phyloP scores from a whole-genome alignment of 2,797 vertebrate species.

The Acanthopagrus latus region DNA sequence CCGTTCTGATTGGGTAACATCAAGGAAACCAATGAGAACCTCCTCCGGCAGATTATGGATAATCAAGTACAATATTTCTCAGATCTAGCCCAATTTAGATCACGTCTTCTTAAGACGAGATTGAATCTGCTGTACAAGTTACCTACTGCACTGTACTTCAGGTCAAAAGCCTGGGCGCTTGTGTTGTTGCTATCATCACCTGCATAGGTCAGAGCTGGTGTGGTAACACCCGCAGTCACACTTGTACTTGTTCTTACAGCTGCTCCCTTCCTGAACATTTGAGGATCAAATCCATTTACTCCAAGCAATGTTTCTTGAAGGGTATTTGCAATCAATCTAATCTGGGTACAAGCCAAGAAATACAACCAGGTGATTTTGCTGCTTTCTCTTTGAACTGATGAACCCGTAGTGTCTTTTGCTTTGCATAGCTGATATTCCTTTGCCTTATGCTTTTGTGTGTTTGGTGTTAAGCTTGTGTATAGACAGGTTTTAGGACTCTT shows the following conservation, averaged over 20 bases:
- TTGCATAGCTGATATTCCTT: slow-evolving; percentile 5
- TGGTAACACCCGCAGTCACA: slow-evolving; percentile 49
- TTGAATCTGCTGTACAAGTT: slow-evolving; percentile 17
- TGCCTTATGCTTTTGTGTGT: slow-evolving; percentile 4
- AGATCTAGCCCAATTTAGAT: background rate
- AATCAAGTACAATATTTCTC: slow-evolving; percentile 5
- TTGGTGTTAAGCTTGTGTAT: slow-evolving; percentile 34
- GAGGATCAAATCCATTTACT: slow-evolving; percentile 48
- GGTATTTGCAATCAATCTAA: slow-evolving; percentile 3
- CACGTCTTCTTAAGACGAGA: slow-evolving; percentile 14
- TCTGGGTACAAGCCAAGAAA: slow-evolving; percentile 7
- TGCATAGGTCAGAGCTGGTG: slow-evolving; percentile 35
- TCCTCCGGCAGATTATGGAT: slow-evolving; percentile 4
- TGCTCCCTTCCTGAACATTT: slow-evolving; percentile 32
- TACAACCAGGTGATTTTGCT: slow-evolving; percentile 24
- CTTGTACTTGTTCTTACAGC: slow-evolving; percentile 25
- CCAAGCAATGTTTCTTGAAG: slow-evolving; percentile 24
- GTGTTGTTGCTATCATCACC: slow-evolving; percentile 43
- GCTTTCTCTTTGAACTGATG: slow-evolving; percentile 16
- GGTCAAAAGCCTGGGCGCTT: slow-evolving; percentile 11
- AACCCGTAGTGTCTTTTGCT: background rate
- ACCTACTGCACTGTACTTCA: background rate
- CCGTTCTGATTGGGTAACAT: background rate
- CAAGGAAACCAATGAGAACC: background rate
- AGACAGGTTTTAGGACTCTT: slow-evolving; percentile 41